Evolutionary conservation across 2,113 vertebrate genomes (phyloP), one percentile per base, ranked within the genome.

Genomic region (Hiodon tergisus): DNA sequence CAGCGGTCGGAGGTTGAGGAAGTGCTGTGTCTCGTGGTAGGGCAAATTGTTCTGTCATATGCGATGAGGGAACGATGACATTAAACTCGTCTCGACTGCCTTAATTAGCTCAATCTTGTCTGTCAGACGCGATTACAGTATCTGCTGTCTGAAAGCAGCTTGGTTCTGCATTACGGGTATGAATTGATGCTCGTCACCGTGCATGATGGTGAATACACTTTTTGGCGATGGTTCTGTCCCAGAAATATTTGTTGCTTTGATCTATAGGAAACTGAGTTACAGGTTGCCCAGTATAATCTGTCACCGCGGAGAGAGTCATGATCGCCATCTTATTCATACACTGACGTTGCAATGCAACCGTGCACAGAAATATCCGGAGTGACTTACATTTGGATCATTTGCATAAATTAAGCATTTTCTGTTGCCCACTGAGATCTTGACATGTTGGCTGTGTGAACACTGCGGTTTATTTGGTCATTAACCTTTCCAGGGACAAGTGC

Each of bases 71-170:
- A 88, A 87, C 85, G 7, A 59, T 11, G 3, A 59, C 14, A 87
- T 91, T 83, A 86, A 78, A 81, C 87, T 86, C 10, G 81, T 88
- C 89, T 86, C 82, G 83, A 84, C 77, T 78, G 74, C 78, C 84
- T 81, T 90, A 91, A 91, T 90, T 89, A 87, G 83, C 85, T 88
- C 84, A 88, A 88, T 90, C 86, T 90, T 90, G 82, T 81, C 86
- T 89, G 90, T 87, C 90, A 85, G 80, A 84, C 80, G 76, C 83
- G 84, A 89, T 89, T 90, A 89, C 78, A 75, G 80, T 82, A 77
- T 78, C 60, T 75, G 83, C 67, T 72, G 75, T 83, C 78, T 84
- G 78, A 60, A 82, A 77, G 63, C 62, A 77, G 77, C 47, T 60
- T 48, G 6, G 31, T 62, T 17, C 59, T 61, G 59, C 10, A 14